phyloP scores from a whole-genome alignment of 2,113 vertebrate genomes.

The Ophthalmolycus amberensis region DNA sequence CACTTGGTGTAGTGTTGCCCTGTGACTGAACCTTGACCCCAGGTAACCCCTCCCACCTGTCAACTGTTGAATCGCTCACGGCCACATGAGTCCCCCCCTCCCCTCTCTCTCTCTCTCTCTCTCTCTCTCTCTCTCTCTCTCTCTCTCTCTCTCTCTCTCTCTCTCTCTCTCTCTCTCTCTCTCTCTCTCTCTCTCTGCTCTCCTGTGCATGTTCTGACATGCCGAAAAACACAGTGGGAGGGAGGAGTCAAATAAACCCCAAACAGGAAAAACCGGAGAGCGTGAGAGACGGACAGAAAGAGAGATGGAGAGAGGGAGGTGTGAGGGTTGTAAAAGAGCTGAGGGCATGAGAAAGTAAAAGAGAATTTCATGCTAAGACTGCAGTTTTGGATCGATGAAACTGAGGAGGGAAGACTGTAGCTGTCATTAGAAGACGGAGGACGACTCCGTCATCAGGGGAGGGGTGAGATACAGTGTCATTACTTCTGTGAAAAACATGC shows the following conservation, averaged over 20 bases:
- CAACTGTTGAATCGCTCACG: constrained; percentile 28
- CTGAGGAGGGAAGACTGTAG: constrained; percentile 13
- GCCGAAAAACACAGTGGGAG: constrained; percentile 67
- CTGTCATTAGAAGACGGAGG: constrained; percentile 33
- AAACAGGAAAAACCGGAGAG: constrained; percentile 80
- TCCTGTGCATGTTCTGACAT: constrained; percentile 76
- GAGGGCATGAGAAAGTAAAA: constrained; percentile 60
- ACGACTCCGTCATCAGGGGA: constrained; percentile 20
- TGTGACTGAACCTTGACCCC: constrained; percentile 76
- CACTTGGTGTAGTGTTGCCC: constrained; percentile 44
- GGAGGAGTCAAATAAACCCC: constrained; percentile 74
- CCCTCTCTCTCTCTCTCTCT: neutral
- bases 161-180: neutral
- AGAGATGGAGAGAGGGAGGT: constrained; percentile 43
- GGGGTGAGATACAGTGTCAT: constrained; percentile 38
- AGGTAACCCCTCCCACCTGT: constrained; percentile 67
- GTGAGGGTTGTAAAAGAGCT: constrained; percentile 27
- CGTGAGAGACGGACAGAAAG: constrained; percentile 23
- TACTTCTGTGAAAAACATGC: constrained; percentile 43
- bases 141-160: neutral
- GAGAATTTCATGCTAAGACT: constrained; percentile 47
- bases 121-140: constrained; percentile 23
- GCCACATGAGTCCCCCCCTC: constrained; percentile 21
- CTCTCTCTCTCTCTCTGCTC: constrained; percentile 22
- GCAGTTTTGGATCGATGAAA: constrained; percentile 39